Base-by-base conservation (phyloP, 2,797 vertebrate species). In the Lepilemur ruficaudatus region DNA sequence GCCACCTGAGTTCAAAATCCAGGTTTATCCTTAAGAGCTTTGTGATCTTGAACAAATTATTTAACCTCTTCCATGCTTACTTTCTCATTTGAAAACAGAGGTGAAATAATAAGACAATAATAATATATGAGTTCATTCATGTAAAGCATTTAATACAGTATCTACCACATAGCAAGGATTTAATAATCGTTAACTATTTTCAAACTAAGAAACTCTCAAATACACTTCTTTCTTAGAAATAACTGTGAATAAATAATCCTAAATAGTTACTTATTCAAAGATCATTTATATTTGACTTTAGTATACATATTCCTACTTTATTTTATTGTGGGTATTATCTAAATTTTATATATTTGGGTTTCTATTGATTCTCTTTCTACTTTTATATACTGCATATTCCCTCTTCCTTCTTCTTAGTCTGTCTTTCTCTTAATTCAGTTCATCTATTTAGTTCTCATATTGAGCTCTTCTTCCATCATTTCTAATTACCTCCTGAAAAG, bases 401-500 rank as follows among this genome's bases (percentile, higher is more conserved):
- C 52, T 75, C n/a, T 88, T 83, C 65, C 41, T 78, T 72, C 12
- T 91, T 75, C 15, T 91, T 61, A 14, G 63, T 69, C 35, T 63
- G 4, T 65, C 12, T 69, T 91, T 75, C 35, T 91, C 52, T 91
- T 32, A 61, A 61, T 63, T 86, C 52, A 72, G 22, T 38, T 82
- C 67, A 59, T 1, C 55, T 57, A 57, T 57, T 55, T 78, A 78
- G 48, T 32, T 55, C 52, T 57, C 35, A 18, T 57, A 41, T 57
- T 38, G 57, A 57, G 10, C 18, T 69, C 20, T 22, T 73, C 63
- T 15, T 23, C 32, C n/a, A 30, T 46, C 10, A 61, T 98, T 96
- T 81, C 93, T 98, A 98, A 98, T 98, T 98, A 94, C 90, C 76
- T 98, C 93, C 95, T 94, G 63, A 91, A 98, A 98, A 97, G 93